Evolutionary conservation across 2,797 vertebrate species (phyloP).

Genomic region (Coendou prehensilis): DNA sequence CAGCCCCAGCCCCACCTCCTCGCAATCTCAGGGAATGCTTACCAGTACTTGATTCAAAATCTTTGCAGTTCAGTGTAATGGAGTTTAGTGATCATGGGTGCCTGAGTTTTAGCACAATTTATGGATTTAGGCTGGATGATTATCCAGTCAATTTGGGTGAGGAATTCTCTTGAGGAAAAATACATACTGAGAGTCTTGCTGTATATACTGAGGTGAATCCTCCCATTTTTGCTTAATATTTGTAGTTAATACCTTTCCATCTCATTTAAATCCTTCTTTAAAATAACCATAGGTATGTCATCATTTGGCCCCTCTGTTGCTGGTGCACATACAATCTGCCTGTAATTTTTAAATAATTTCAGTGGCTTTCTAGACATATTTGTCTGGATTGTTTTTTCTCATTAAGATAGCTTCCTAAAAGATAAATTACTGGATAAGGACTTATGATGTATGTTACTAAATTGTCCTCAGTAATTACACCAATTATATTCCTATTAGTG

Average conservation of each 20-base stretch:
- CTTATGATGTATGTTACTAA: background rate
- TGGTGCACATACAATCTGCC: background rate
- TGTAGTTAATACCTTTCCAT: background rate
- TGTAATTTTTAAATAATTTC: background rate
- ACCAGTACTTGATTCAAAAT: background rate
- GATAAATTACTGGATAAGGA: background rate
- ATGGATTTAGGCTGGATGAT: background rate
- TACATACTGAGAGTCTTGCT: background rate
- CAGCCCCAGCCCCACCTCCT: background rate
- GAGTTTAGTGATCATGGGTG: background rate
- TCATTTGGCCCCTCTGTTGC: background rate
- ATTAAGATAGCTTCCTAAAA: background rate
- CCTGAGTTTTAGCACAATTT: background rate
- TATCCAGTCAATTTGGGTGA: background rate
- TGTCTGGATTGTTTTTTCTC: background rate
- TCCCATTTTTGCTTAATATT: background rate
- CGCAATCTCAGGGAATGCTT: background rate
- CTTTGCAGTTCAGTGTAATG: background rate
- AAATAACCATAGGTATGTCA: background rate
- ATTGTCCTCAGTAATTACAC: background rate
- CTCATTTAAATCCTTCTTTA: background rate
- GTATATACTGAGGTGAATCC: background rate
- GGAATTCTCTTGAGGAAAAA: background rate
- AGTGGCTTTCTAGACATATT: background rate
- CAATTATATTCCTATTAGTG: background rate